Conservation (phyloP, 2,113 vertebrate species). For the Glaucomys volans region DNA sequence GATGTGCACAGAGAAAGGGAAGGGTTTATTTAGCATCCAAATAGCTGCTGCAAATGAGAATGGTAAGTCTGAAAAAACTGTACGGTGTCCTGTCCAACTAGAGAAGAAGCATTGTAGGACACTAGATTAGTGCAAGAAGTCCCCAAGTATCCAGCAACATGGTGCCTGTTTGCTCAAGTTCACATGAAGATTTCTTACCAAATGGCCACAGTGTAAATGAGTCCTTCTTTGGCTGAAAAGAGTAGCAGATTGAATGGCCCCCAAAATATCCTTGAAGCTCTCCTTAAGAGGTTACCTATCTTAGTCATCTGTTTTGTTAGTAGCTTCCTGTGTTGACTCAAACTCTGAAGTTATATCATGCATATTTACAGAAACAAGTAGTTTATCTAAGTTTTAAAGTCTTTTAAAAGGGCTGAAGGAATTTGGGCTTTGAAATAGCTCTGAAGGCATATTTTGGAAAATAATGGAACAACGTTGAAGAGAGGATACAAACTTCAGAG, state of each 20-base stretch:
- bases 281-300: background rate
- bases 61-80: background rate
- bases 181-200: background rate
- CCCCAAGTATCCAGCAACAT: background rate
- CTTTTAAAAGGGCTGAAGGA: background rate
- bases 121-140: background rate
- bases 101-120: background rate
- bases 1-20: background rate
- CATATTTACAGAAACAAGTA: background rate
- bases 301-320: background rate
- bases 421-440: background rate
- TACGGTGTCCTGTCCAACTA: background rate
- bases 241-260: background rate
- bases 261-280: no score
- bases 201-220: background rate
- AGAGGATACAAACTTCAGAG: background rate
- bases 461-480: background rate
- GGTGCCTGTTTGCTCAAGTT: background rate
- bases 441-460: conserved; percentile 19
- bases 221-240: background rate
- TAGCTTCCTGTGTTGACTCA: background rate
- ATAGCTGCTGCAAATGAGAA: background rate
- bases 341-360: background rate
- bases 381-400: background rate
- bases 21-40: background rate